Conservation (phyloP, 1,140 invertebrate genomes). For the Zaprionus lachaisei region DNA sequence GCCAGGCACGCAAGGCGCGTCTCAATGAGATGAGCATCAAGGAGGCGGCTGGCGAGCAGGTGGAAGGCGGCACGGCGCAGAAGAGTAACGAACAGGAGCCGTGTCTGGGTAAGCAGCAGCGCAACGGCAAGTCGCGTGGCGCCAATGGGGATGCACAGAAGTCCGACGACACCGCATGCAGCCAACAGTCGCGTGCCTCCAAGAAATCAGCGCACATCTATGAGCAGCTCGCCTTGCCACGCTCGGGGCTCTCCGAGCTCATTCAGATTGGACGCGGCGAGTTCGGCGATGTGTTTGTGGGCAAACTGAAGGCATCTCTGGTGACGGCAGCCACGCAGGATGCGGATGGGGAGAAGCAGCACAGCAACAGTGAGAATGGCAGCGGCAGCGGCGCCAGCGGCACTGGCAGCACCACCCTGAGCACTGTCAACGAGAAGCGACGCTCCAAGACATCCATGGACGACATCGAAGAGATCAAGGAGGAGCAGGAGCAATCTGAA, state of each 20-base stretch:
- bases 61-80: constrained; percentile 71
- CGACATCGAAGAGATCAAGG: constrained; percentile 83
- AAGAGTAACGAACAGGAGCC: constrained; percentile 76
- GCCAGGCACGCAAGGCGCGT: constrained; percentile 84
- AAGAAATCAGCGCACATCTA: constrained; percentile 88
- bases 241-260: constrained; percentile 90
- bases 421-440: constrained; percentile 77
- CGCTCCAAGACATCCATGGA: constrained; percentile 82
- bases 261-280: constrained; percentile 94
- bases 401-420: constrained; percentile 69
- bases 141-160: constrained; percentile 87
- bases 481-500: constrained; percentile 60
- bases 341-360: constrained; percentile 73
- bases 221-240: constrained; percentile 90
- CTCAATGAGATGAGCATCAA: constrained; percentile 68
- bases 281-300: constrained; percentile 94
- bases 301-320: constrained; percentile 84
- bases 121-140: constrained; percentile 81
- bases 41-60: constrained; percentile 71
- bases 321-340: constrained; percentile 58
- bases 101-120: constrained; percentile 82
- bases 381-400: constrained; percentile 55
- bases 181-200: constrained; percentile 90
- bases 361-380: constrained; percentile 81
- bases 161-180: constrained; percentile 92